phyloP scores from a whole-genome alignment of 2,113 vertebrate genomes.

The Zosterops pallidus region DNA sequence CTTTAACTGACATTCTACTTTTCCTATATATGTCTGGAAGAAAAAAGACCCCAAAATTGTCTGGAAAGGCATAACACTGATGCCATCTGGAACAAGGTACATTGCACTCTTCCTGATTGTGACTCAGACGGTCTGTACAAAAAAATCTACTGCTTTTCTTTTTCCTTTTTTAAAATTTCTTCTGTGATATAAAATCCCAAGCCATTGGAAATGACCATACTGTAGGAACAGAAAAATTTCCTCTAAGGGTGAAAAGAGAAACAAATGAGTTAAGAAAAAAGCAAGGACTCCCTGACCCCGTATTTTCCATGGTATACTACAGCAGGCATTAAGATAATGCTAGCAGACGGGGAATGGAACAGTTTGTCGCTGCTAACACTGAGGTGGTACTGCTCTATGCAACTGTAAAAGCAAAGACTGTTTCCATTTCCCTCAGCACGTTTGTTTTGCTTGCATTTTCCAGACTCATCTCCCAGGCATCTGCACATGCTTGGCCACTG shows the following conservation, averaged over 20 bases:
- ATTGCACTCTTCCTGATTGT: neutral
- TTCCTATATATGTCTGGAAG: neutral
- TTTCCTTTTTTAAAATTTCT: neutral
- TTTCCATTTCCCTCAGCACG: neutral
- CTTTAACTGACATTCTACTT: neutral
- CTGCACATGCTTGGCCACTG: neutral
- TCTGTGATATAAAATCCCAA: neutral
- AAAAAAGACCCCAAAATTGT: neutral
- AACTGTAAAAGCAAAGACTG: neutral
- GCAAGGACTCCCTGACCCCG: neutral
- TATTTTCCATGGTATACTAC: neutral
- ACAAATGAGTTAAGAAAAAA: conserved; percentile 15
- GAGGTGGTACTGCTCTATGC: neutral
- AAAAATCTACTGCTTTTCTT: neutral
- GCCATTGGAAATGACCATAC: neutral
- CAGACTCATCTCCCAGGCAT: neutral
- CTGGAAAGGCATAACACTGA: neutral
- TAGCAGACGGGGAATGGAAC: conserved; percentile 35
- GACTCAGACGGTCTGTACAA: neutral
- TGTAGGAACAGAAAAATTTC: neutral
- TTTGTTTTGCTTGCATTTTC: conserved; percentile 21
- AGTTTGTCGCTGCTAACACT: neutral
- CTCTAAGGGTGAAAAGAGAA: neutral
- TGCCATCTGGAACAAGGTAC: conserved; percentile 6
- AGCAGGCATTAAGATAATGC: conserved; percentile 14